Conservation (phyloP, 2,113 vertebrate genomes). For the Zapus hudsonius region DNA sequence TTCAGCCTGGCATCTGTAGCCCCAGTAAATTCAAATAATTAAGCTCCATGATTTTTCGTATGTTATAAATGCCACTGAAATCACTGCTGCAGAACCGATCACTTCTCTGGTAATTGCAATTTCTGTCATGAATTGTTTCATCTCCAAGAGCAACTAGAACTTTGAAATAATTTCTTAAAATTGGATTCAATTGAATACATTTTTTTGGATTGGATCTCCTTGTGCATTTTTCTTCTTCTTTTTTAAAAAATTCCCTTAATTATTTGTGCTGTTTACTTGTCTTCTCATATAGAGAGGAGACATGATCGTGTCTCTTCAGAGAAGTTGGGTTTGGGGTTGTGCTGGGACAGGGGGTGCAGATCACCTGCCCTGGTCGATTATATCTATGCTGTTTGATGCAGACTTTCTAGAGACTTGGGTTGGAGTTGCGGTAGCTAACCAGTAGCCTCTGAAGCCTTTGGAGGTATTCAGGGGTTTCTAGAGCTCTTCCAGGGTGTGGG, state of each 20-base stretch:
- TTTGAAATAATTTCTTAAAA: constrained; percentile 83
- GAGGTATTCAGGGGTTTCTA: background rate
- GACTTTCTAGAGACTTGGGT: background rate
- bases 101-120: constrained; percentile 85
- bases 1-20: constrained; percentile 81
- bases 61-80: constrained; percentile 86
- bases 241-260: too few relatives aligned
- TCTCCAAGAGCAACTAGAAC: constrained; percentile 81
- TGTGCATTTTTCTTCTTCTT: background rate
- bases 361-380: background rate
- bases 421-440: background rate
- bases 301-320: background rate
- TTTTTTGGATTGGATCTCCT: constrained; percentile 34
- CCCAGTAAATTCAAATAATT: constrained; percentile 85
- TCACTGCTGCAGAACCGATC: constrained; percentile 83
- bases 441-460: background rate
- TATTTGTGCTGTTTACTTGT: constrained; percentile 21
- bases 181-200: constrained; percentile 64
- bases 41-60: constrained; percentile 84
- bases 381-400: background rate
- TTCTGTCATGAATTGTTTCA: constrained; percentile 82
- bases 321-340: background rate
- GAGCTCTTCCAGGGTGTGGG: background rate
- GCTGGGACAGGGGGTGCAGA: background rate
- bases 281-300: background rate